Conservation (phyloP, 92 coral and sea anemone species). For the Isaurus tuberculatus region DNA sequence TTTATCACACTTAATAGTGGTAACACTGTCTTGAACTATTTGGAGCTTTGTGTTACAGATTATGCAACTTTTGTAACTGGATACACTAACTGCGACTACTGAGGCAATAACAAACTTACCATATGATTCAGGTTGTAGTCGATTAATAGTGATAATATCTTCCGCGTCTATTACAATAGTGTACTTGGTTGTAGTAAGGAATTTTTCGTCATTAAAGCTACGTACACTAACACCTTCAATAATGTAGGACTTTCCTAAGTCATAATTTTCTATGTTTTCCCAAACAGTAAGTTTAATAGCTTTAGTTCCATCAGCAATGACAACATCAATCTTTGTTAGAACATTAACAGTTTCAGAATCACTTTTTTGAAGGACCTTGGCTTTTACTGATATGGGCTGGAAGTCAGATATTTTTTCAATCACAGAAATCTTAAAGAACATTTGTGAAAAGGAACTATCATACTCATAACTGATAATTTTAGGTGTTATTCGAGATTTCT, state of each 20-base stretch:
- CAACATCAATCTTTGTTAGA: conserved; percentile 20
- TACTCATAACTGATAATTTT: conserved; percentile 17
- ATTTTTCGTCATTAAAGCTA: conserved; percentile 38
- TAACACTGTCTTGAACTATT: conserved; percentile 16
- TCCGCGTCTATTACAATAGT: conserved; percentile 27
- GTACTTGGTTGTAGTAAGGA: conserved; percentile 13
- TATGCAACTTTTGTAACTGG: conserved; percentile 33
- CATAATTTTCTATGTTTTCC: conserved; percentile 25
- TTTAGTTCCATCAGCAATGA: conserved; percentile 23
- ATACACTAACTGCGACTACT: conserved; percentile 34
- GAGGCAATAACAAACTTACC: conserved; percentile 20
- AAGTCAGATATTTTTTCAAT: conserved; percentile 38
- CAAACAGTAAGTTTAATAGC: conserved; percentile 42
- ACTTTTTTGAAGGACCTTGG: conserved; percentile 29
- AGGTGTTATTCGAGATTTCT: conserved; percentile 44
- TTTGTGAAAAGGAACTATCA: conserved; percentile 27
- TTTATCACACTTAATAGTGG: conserved; percentile 43
- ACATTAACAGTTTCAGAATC: not conserved
- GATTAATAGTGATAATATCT: conserved; percentile 28
- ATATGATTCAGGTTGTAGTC: conserved; percentile 18
- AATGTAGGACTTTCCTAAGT: too few relatives aligned
- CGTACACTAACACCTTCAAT: conserved; percentile 28
- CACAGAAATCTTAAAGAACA: conserved; percentile 18
- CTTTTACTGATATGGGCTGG: conserved; percentile 19
- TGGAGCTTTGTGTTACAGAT: conserved; percentile 41